Conservation (phyloP, 2,113 vertebrate species). For the Cygnus buccinator region DNA sequence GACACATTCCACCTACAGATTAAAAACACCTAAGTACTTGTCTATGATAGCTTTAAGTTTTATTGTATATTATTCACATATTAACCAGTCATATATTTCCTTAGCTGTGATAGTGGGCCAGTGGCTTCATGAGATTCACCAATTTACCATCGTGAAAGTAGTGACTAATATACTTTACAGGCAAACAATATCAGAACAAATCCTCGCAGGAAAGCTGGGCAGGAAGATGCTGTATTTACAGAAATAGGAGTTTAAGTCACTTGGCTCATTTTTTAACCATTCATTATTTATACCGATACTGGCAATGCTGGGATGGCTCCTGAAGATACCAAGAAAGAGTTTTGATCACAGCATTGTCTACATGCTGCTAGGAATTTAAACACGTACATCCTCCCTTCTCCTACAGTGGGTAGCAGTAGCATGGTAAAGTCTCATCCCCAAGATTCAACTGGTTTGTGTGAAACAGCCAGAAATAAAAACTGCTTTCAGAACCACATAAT, state of each 20-base stretch:
- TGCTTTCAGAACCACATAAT: background rate
- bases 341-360: background rate
- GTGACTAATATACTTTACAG: background rate
- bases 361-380: background rate
- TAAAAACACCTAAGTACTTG: background rate
- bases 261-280: background rate
- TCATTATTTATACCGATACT: background rate
- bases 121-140: background rate
- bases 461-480: background rate
- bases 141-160: background rate
- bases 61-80: background rate
- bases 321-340: background rate
- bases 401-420: background rate
- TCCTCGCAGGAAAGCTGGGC: background rate
- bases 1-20: background rate
- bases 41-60: background rate
- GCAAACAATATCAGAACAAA: background rate
- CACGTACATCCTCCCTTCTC: background rate
- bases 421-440: background rate
- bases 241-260: background rate
- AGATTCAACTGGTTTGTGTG: background rate
- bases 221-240: background rate
- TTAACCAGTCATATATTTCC: background rate
- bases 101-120: background rate
- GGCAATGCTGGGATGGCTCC: background rate